Percentiles rank a stretch among this genome's conserved stretches.
Evolutionary conservation across 2,797 vertebrate genomes (phyloP).

Genomic region (Sebastes nivosus): DNA sequence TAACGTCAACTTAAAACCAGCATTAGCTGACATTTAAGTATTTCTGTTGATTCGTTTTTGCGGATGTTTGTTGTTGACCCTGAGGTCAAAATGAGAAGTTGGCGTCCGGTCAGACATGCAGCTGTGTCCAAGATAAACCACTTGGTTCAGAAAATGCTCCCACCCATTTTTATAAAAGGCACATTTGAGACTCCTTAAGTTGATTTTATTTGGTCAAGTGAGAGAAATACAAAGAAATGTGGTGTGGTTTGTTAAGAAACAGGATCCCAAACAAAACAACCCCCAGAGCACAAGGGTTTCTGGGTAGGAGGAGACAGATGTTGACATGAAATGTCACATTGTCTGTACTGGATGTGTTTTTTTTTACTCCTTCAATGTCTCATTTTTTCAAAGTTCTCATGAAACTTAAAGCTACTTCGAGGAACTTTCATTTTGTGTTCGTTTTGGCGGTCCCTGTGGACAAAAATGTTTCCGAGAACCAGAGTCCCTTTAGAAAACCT

Average conservation of each 20-base stretch:
- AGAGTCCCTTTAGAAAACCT: too few species aligned
- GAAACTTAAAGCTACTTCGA: neutral
- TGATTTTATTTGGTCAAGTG: slow-evolving; percentile 3
- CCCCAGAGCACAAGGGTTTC: neutral
- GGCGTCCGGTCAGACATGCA: slow-evolving; percentile 18
- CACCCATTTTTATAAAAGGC: slow-evolving; percentile 11
- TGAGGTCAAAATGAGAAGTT: neutral
- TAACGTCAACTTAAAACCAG: neutral
- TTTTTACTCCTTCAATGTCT: neutral
- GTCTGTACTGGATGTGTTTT: neutral
- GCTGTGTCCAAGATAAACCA: slow-evolving; percentile 47
- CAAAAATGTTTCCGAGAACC: too few species aligned
- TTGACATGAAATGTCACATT: neutral
- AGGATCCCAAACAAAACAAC: neutral
- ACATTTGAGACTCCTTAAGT: slow-evolving; percentile 16
- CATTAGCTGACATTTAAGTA: neutral
- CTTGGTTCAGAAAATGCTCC: slow-evolving; percentile 16
- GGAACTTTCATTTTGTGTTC: neutral
- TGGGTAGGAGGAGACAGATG: slow-evolving; percentile 11
- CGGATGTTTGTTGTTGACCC: slow-evolving; percentile 14
- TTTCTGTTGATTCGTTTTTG: neutral
- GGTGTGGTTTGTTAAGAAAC: slow-evolving; percentile 1
- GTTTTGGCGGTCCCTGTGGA: neutral
- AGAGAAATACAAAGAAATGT: slow-evolving; percentile 8
- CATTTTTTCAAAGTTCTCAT: too few species aligned